A percentile compares a stretch with the other conserved stretches of the same genome.
Evolutionary conservation across 2,888 invertebrate species (phyloP).

Genomic region (Hyles lineata): DNA sequence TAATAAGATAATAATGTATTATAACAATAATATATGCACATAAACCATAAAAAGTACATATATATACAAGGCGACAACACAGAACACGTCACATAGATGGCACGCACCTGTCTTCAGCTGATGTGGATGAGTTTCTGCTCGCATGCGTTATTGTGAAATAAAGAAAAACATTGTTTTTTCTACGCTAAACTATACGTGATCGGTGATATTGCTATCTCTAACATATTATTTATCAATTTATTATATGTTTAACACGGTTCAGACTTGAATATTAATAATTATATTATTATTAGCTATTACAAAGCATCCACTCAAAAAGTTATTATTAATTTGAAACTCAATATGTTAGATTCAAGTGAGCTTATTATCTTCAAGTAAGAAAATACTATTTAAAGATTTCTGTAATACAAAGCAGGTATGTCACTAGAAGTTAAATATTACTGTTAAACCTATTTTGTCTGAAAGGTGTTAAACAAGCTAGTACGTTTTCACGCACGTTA

Average conservation of each 20-base stretch:
- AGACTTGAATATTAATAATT: neutral
- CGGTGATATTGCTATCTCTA: neutral
- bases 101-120: constrained; percentile 78
- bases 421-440: no score
- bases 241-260: neutral
- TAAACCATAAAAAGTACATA: neutral
- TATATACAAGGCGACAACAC: constrained; percentile 20
- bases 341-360: neutral
- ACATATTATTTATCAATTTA: neutral
- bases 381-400: no score
- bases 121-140: constrained; percentile 69
- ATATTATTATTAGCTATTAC: neutral
- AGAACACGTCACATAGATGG: constrained; percentile 35
- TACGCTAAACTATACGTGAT: constrained; percentile 17
- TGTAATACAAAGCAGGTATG: neutral
- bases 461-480: constrained; percentile 10
- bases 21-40: neutral
- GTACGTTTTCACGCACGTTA: neutral
- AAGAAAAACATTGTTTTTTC: constrained; percentile 41
- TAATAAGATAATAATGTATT: no score
- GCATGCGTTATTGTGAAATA: constrained; percentile 71
- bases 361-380: neutral
- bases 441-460: neutral
- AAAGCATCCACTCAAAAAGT: neutral
- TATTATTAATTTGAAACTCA: no score